Evolutionary conservation across 2,113 vertebrate species (phyloP), one percentile per base, ranked within the genome.

Genomic region (Pelodiscus sinensis): DNA sequence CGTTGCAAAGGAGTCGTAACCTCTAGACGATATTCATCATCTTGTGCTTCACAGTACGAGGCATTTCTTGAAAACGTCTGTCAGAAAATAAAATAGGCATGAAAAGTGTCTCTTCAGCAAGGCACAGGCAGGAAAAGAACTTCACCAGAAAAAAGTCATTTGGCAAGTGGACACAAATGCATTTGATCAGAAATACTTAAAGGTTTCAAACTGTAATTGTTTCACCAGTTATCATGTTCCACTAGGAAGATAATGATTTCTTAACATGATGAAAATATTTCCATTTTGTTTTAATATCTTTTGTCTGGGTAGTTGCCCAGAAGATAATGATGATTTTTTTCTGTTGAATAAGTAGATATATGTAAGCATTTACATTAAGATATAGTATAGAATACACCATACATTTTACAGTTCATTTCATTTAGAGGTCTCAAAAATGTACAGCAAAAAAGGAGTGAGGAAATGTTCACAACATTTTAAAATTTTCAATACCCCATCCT

Each of bases 1-100:
- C 99, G 97, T n/a, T 98, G 98, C 91, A 99, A 96, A 87, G 98
- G 98, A 87, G 98, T 98, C 1, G 98, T 99, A 93, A 99, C 98
- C 97, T 99, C 99, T 13, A 99, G 98, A n/a, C 98, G 98, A 94
- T 99, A 99, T 78, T 99, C 98, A 91, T 99, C 98, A 90, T 98
- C 98, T 50, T 98, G 98, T 2, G 96, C 98, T 96, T 98, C 98
- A 89, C 99, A 99, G 94, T 97, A 97, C 1, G 98, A 98, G 19
- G 98, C 97, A 88, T 99, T 99, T 85, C 98, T 98, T 60, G 98
- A 97, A 52, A 98, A 99, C 80, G 96, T 99, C 99, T 99, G 98
- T 79, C 97, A 95, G 94, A 94, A 97, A 98, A 97, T 86, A 82
- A 95, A 93, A 93, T 79, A 84, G 88, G 92, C 90, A 82, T 93